Base-by-base conservation (phyloP, 2,797 vertebrate genomes). In the Mustela erminea region DNA sequence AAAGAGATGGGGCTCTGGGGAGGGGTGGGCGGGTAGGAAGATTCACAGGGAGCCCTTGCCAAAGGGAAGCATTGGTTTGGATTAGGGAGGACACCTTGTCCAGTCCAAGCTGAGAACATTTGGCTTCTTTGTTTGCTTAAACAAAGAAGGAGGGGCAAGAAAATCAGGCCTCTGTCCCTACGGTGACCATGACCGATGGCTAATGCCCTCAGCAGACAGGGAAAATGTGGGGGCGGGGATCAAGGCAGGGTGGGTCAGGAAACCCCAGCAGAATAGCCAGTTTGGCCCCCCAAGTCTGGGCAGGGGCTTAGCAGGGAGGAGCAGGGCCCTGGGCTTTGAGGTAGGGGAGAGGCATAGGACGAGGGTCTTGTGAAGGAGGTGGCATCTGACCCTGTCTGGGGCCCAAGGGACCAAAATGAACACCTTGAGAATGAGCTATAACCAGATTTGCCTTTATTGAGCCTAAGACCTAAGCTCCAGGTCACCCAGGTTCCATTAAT, bases 71-170 rank as follows among this genome's bases (percentile, higher is more conserved):
- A 3, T 68, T 96, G 93, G 91, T 83, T 95, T 96, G 91, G 88
- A 93, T 96, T 97, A 98, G 56, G 75, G 64, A 93, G 87, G 58
- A 95, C 62, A 86, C 75, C 93, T 93, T 87, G 88, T 90, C 96
- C 93, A 1, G 15, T 90, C 75, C 49, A 82, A 86, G 54, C 66
- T 62, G 43, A 96, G 95, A 92, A 97, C 92, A 70, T 83, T 78
- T 1, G 14, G 49, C 80, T 87, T 62, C 62, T 93, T 95, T 95
- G 93, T 93, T 97, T 95, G 92, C 66, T 96, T 96, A 68, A 93
- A 95, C 89, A 87, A 92, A 80, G 87, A n/a, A 93, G 84, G 91
- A 87, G 46, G 80, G 85, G 46, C 35, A 43, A 58, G 87, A 49
- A 86, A 49, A 56, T 29, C 9, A 52, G 92, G 81, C 41, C 43